Evolutionary conservation across 2,113 vertebrate species (phyloP).

Genomic region (Osmerus eperlanus): DNA sequence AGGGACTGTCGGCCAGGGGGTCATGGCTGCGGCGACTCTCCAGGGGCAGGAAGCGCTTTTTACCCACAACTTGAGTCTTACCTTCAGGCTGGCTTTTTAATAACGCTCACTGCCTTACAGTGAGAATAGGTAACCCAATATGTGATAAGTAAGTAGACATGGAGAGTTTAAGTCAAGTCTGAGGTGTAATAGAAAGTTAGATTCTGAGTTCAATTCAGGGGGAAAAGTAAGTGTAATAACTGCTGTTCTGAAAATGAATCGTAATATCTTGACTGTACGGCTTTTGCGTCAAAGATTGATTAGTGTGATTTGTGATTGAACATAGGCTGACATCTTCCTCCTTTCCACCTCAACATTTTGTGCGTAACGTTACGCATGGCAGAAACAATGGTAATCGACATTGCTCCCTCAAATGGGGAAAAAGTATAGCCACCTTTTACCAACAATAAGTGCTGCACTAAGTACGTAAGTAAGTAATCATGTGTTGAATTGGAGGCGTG

Average conservation of each 20-base stretch:
- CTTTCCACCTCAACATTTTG: too few species aligned
- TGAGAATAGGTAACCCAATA: background rate
- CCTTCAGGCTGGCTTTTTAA: slow-evolving; percentile 60
- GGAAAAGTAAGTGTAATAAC: too few species aligned
- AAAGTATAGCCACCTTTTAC: background rate
- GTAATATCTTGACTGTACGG: too few species aligned
- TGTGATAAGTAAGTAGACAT: too few species aligned
- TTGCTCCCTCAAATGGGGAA: background rate
- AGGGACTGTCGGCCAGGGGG: slow-evolving; percentile 26
- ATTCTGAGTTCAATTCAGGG: too few species aligned
- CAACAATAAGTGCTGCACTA: slow-evolving; percentile 24
- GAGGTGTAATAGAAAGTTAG: too few species aligned
- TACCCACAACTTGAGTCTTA: slow-evolving; percentile 42
- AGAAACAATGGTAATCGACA: background rate
- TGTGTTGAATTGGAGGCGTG: slow-evolving; percentile 71
- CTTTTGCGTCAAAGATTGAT: too few species aligned
- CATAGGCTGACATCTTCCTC: too few species aligned
- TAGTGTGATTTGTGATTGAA: too few species aligned
- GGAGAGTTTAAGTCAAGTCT: too few species aligned
- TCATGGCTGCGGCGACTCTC: slow-evolving; percentile 59
- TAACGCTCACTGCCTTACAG: slow-evolving; percentile 31
- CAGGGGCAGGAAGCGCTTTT: slow-evolving; percentile 34
- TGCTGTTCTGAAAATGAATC: too few species aligned
- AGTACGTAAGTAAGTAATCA: slow-evolving; percentile 41
- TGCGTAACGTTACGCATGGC: too few species aligned